phyloP scores from a whole-genome alignment of 2,888 invertebrate species.

The Calameuta pallipes region DNA sequence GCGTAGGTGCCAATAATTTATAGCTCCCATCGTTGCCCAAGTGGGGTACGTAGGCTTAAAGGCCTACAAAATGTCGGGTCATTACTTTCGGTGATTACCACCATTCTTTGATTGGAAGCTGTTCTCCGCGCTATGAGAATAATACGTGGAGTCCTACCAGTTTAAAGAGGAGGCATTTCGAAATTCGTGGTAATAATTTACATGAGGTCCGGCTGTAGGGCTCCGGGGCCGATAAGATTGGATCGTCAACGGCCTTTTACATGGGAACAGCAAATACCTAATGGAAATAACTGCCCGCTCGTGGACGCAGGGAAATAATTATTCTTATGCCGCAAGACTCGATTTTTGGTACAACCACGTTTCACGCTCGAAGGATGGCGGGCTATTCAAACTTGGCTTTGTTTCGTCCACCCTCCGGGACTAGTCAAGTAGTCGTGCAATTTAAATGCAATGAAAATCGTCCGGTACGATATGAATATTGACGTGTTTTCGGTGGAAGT shows the following conservation, averaged over 20 bases:
- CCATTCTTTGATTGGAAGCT: conserved; percentile 52
- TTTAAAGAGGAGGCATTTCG: conserved; percentile 35
- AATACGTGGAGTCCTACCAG: conserved; percentile 38
- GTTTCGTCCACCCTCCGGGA: background rate
- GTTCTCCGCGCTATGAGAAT: conserved; percentile 24
- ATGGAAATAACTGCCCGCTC: background rate
- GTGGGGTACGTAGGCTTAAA: conserved; percentile 38
- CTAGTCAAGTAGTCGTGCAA: background rate
- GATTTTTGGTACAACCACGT: background rate
- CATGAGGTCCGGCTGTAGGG: conserved; percentile 45
- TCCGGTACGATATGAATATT: background rate
- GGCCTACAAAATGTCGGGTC: conserved; percentile 45
- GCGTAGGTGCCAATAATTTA: conserved; percentile 58
- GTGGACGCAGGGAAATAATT: background rate
- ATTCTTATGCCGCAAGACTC: conserved; percentile 25
- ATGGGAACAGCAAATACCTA: conserved; percentile 31
- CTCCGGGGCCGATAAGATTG: conserved; percentile 63
- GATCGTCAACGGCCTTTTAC: conserved; percentile 56
- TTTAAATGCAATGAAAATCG: background rate
- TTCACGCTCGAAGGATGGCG: background rate
- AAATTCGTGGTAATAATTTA: conserved; percentile 63
- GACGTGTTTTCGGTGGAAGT: background rate
- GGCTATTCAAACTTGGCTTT: background rate
- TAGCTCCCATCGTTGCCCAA: conserved; percentile 44
- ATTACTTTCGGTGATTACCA: conserved; percentile 57